Percentiles rank a stretch among this genome's conserved stretches.
Evolutionary conservation across 2,113 vertebrate genomes (phyloP).

Genomic region (Phylloscopus whistleri): DNA sequence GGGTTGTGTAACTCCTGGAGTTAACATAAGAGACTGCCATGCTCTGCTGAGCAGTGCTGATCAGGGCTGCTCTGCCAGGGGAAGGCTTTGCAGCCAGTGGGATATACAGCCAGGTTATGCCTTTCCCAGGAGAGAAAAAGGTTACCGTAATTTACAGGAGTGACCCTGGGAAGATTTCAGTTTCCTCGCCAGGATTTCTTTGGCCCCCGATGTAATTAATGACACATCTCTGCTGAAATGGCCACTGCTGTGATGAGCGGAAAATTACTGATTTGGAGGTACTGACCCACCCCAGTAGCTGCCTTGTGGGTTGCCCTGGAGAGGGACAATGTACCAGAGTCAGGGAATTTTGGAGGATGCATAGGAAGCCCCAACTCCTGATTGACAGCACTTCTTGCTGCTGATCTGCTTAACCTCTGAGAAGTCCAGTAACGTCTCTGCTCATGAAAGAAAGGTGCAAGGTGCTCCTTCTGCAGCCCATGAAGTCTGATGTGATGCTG

Average conservation of each 20-base stretch:
- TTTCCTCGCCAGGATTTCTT: neutral
- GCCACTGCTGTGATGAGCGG: neutral
- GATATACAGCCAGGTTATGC: neutral
- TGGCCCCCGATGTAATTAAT: neutral
- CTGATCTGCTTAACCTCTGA: neutral
- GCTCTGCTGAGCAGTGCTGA: neutral
- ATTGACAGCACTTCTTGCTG: neutral
- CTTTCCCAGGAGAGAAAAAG: neutral
- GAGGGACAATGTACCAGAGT: neutral
- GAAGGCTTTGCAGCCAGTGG: neutral
- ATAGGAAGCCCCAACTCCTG: neutral
- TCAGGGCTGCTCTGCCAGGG: neutral
- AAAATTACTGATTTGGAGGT: neutral
- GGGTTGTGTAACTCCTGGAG: neutral
- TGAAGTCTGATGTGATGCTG: accelerated
- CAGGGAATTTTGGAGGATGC: accelerated
- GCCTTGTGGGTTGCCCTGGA: neutral
- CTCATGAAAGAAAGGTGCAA: neutral
- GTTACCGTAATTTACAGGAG: neutral
- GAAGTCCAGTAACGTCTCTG: neutral
- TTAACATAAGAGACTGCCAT: neutral
- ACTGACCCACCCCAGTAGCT: neutral
- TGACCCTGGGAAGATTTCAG: neutral
- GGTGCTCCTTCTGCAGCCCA: neutral
- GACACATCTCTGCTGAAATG: neutral